Evolutionary conservation across 1,140 invertebrate genomes (phyloP), one percentile per base, ranked within the genome.

Genomic region (Steinernema feltiae): DNA sequence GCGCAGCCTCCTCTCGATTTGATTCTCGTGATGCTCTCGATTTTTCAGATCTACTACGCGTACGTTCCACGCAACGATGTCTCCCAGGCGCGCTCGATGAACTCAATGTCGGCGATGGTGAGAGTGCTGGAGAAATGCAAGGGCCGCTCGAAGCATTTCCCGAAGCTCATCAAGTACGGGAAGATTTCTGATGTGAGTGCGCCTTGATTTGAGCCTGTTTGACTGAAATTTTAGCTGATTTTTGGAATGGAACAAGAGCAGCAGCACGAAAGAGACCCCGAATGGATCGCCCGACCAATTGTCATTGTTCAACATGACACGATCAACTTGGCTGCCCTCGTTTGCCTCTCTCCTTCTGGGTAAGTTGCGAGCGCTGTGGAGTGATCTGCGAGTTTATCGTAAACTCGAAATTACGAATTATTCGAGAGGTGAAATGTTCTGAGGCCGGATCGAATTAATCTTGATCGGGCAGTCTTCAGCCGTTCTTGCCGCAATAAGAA

Each of bases 61-160:
- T 48, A 17, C n/a, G n/a, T n/a, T 12, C 30, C 30, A 18, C 7
- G 31, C 24, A n/a, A 24, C 30, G 69, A 77, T 18, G 77, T 75
- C 7, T 18, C 78, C n/a, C 77, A 80, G 29, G 21, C 53, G 12
- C 76, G 76, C 27, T 79, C 46, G 76, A n/a, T 30, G 30, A 21
- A 73, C 30, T 80, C 76, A 0, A 80, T 77, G 53, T 29, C 69
- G 18, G 78, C 78, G 12, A 79, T 69, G 31, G 30, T 72, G 21
- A 18, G 30, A 7, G 76, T 77, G n/a, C 46, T 77, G 27, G 76
- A 77, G n/a, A 32, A 30, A 0, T 69, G 75, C 17, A 29, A 69
- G 12, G 71, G 79, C 1, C 79, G 78, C 30, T 80, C 78, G 18
- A 41, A n/a, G 7, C 78, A 79, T 41, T 79, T 79, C 78, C 78